These are phyloP conservation scores for Drosophila fuyamai DNA, from an alignment of 1,140 invertebrate species.

Conservation along the genomic window DNA sequence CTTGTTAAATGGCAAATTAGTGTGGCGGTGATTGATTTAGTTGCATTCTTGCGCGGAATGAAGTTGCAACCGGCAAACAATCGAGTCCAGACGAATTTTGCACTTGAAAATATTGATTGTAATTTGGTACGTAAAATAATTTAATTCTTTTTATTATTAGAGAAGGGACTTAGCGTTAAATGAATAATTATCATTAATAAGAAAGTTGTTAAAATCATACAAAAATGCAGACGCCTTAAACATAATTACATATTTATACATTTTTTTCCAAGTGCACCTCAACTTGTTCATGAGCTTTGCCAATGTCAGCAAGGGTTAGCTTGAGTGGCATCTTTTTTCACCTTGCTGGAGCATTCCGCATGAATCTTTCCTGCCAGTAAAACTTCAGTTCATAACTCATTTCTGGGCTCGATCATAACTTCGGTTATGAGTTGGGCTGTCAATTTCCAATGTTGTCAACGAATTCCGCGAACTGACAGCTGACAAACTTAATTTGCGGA, in stretches of 20 bases:
- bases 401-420: conserved; percentile 69
- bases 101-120: neutral
- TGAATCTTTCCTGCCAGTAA: conserved; percentile 7
- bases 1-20: conserved; percentile 85
- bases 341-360: conserved; percentile 15
- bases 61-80: conserved; percentile 71
- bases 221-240: too few species aligned
- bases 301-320: conserved; percentile 23
- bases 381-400: conserved; percentile 74
- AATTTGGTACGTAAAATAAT: neutral
- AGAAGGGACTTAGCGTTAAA: too few species aligned
- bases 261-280: conserved; percentile 11
- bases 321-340: conserved; percentile 31
- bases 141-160: too few species aligned
- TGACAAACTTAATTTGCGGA: conserved; percentile 81
- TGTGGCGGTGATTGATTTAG: conserved; percentile 84
- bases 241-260: neutral
- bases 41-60: conserved; percentile 77
- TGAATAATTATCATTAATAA: too few species aligned
- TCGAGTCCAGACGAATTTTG: conserved; percentile 25
- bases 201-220: too few species aligned
- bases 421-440: conserved; percentile 76
- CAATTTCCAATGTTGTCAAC: conserved; percentile 79
- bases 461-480: conserved; percentile 77
- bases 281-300: conserved; percentile 16